Conservation (phyloP, 2,797 vertebrate genomes). For the Cephalopachus bancanus region DNA sequence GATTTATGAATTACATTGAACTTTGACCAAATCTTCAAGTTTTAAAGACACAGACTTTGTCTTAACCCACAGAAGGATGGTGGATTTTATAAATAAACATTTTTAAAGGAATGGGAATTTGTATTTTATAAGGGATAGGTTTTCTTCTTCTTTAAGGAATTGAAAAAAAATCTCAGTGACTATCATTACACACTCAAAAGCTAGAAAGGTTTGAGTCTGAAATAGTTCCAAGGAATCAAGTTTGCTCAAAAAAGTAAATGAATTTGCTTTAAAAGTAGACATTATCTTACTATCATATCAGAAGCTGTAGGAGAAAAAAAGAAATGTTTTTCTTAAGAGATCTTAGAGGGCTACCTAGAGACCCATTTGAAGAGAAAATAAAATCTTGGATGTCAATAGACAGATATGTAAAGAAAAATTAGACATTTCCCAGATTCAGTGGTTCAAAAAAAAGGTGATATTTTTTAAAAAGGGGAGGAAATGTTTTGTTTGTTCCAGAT, state of each 20-base stretch:
- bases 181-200: slow-evolving; percentile 35
- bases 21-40: not conserved
- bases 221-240: slow-evolving; percentile 32
- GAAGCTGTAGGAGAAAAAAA: slow-evolving; percentile 20
- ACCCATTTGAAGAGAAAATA: slow-evolving; percentile 43
- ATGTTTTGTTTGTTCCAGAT: not conserved
- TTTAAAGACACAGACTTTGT: slow-evolving; percentile 38
- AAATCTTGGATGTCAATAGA: not conserved
- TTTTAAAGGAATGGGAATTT: not conserved
- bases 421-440: not conserved
- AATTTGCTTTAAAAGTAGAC: slow-evolving; percentile 61
- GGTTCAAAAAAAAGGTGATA: not conserved
- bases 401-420: not conserved
- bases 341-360: not conserved
- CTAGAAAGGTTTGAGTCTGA: slow-evolving; percentile 36
- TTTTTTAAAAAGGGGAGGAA: not conserved
- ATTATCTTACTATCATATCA: slow-evolving; percentile 40
- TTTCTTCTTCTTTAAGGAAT: slow-evolving; percentile 42
- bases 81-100: slow-evolving; percentile 28
- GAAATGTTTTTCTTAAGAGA: not conserved
- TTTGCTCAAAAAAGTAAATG: slow-evolving; percentile 58
- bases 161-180: not conserved
- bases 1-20: slow-evolving; percentile 5
- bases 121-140: slow-evolving; percentile 54
- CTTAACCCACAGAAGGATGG: not conserved